These are phyloP conservation scores for Saccostrea glomerata DNA, from an alignment of 1,140 invertebrate genomes.

Conservation along the genomic window DNA sequence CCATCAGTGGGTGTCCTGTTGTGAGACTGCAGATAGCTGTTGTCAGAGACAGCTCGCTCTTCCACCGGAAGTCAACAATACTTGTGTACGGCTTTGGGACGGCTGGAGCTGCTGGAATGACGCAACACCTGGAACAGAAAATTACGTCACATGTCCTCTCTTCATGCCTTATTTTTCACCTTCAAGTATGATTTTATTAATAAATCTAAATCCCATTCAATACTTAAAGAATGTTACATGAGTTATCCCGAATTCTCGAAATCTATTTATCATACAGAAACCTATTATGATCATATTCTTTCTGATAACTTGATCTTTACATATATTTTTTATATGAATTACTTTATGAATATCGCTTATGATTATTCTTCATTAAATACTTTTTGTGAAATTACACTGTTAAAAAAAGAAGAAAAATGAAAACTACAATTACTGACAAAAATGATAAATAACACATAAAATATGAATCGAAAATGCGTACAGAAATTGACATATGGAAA, in stretches of 20 bases:
- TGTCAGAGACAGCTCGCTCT: conserved; percentile 61
- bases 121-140: conserved; percentile 86
- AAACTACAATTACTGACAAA: no score
- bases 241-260: not conserved
- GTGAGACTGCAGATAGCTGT: conserved; percentile 61
- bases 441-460: no score
- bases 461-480: no score
- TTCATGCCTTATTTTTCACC: conserved; percentile 79
- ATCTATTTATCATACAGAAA: not conserved
- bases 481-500: no score
- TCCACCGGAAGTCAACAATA: conserved; percentile 73
- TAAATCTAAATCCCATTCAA: not conserved
- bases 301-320: no score
- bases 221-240: not conserved
- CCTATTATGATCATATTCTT: no score
- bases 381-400: no score
- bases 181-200: conserved; percentile 62
- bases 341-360: no score
- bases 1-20: conserved; percentile 65
- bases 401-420: no score
- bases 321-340: no score
- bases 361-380: no score
- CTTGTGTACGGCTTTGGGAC: conserved; percentile 89
- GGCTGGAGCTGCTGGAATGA: conserved; percentile 93
- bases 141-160: conserved; percentile 86